phyloP scores from a whole-genome alignment of 2,888 invertebrate species.

The Seladonia tumulorum region DNA sequence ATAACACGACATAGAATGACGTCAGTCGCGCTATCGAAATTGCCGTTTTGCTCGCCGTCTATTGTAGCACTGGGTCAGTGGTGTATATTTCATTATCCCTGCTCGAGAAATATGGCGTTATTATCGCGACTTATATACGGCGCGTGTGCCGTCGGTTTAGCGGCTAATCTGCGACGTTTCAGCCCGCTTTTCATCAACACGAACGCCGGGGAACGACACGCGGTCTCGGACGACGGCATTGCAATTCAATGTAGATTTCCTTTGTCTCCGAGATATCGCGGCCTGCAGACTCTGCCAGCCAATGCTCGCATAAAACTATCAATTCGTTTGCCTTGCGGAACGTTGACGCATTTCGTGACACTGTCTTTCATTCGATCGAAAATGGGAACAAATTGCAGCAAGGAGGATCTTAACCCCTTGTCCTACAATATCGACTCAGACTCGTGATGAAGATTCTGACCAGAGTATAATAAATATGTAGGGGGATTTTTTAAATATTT shows the following conservation, averaged over 20 bases:
- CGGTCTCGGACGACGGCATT: slow-evolving; percentile 28
- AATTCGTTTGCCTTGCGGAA: not conserved
- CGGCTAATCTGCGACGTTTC: slow-evolving; percentile 53
- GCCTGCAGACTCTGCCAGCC: not conserved
- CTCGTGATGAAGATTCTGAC: too few species aligned
- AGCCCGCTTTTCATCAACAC: slow-evolving; percentile 40
- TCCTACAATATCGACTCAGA: too few species aligned
- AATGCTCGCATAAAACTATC: not conserved
- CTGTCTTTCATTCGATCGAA: too few species aligned
- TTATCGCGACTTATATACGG: slow-evolving; percentile 38
- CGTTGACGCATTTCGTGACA: not conserved
- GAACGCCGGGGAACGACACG: slow-evolving; percentile 12
- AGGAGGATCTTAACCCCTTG: too few species aligned
- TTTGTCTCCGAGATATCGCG: slow-evolving; percentile 56
- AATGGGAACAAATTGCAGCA: too few species aligned
- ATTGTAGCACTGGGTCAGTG: slow-evolving; percentile 48
- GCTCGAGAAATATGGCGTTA: slow-evolving; percentile 49
- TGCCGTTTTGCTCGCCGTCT: slow-evolving; percentile 32
- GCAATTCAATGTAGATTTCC: slow-evolving; percentile 65
- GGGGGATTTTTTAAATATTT: too few species aligned
- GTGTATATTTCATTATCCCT: slow-evolving; percentile 48
- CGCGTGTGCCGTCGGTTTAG: slow-evolving; percentile 31
- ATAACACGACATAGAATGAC: slow-evolving; percentile 30
- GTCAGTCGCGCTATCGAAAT: slow-evolving; percentile 37
- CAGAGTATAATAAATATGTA: too few species aligned